A percentile compares a stretch with the other conserved stretches of the same genome.
Conservation (phyloP, 2,113 vertebrate species). For the Dromiciops gliroides region DNA sequence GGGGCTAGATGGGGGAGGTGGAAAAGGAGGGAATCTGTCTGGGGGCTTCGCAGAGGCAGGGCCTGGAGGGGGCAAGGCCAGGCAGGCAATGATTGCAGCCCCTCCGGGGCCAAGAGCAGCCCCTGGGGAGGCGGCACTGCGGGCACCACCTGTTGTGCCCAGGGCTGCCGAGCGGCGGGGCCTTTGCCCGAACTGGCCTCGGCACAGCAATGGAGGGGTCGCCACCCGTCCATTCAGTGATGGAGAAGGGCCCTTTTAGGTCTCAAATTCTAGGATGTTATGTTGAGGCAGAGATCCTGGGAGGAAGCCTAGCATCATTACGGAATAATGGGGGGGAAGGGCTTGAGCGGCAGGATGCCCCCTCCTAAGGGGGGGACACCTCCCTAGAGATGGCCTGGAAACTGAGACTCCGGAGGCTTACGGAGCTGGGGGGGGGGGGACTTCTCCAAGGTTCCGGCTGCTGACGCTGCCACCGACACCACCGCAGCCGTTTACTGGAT, state of each 20-base stretch:
- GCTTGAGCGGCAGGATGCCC: not conserved
- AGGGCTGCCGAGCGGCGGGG: not conserved
- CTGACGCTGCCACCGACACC: not conserved
- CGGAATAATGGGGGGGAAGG: not conserved
- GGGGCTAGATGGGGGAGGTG: not conserved
- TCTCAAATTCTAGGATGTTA: not conserved
- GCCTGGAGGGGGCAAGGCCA: not conserved
- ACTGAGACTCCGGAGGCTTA: slow-evolving; percentile 5
- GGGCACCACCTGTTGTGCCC: not conserved
- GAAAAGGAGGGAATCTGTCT: not conserved
- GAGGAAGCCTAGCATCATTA: not conserved
- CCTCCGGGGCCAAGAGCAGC: not conserved
- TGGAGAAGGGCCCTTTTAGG: not conserved
- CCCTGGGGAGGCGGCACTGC: not conserved
- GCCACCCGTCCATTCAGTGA: not conserved
- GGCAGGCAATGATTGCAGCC: not conserved
- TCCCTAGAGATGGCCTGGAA: not conserved
- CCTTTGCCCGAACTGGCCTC: not conserved
- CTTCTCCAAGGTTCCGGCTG: not conserved
- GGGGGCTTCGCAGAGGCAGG: not conserved
- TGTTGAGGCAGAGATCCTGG: not conserved
- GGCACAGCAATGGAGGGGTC: not conserved
- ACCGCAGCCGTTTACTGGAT: not conserved
- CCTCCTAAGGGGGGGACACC: not conserved
- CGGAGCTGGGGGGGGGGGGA: not conserved